These are phyloP conservation scores for Xiphydria camelus DNA, from an alignment of 2,888 invertebrate genomes.

Conservation along the genomic window DNA sequence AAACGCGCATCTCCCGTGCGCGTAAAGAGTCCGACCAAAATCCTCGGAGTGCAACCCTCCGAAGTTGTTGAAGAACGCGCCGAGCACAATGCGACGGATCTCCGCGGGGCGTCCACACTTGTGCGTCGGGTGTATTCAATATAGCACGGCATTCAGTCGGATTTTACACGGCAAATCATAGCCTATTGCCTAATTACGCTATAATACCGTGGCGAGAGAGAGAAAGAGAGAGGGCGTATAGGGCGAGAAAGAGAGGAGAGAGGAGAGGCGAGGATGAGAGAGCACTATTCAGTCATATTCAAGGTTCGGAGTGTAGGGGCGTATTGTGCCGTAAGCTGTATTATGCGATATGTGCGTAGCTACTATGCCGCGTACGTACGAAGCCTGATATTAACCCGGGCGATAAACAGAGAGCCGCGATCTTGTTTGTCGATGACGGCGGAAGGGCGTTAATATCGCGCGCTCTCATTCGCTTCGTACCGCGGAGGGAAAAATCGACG, in stretches of 20 bases:
- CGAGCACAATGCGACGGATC: constrained; percentile 24
- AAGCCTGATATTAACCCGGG: constrained; percentile 1
- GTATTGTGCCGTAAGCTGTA: constrained; percentile 1
- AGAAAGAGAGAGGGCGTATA: constrained; percentile 2
- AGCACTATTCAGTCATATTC: constrained; percentile 1
- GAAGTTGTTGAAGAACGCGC: too few species aligned
- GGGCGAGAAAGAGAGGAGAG: not conserved
- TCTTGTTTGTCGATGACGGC: not conserved
- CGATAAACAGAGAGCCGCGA: not conserved
- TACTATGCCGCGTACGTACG: not conserved
- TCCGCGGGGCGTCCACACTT: constrained; percentile 46
- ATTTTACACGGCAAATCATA: constrained; percentile 39
- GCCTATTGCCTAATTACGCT: constrained; percentile 45
- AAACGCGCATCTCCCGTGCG: not conserved
- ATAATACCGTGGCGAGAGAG: constrained; percentile 29
- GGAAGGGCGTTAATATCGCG: not conserved
- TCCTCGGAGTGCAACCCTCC: too few species aligned
- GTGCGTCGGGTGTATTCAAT: constrained; percentile 17
- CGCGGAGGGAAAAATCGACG: not conserved
- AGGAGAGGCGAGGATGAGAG: constrained; percentile 11
- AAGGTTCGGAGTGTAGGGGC: constrained; percentile 1
- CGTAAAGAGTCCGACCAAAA: too few species aligned
- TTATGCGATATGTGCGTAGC: not conserved
- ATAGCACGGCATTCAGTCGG: constrained; percentile 28
- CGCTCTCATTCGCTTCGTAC: not conserved